Base-by-base conservation (phyloP, 2,113 vertebrate species). In the Cacatua alba region DNA sequence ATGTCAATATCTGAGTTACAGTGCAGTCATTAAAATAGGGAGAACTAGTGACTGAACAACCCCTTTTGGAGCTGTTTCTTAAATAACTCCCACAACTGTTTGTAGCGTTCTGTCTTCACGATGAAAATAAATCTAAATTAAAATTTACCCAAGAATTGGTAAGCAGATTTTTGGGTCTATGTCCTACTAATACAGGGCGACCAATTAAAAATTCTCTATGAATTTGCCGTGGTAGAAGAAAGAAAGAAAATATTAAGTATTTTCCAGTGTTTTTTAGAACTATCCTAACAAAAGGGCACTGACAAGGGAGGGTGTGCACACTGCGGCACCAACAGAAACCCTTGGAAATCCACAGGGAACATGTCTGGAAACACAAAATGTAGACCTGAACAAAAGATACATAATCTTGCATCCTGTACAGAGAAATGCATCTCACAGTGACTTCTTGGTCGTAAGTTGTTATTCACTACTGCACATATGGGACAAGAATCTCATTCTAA, bases 401-500 rank as follows among this genome's bases (percentile, higher is more conserved):
- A 9, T 15, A 46, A 48, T 28, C 20, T 76, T 82, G 65, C 17
- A 46, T 20, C 25, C 39, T 26, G 13, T 7, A 51, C 33, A 83
- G n/a, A 88, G 33, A 93, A 86, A 94, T 46, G 7, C 41, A 85
- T 67, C 86, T 91, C 52, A n/a, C 0, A 28, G 43, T 28, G 31
- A 72, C 39, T 92, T 90, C 69, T 65, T 60, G 62, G 31, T 46
- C 57, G n/a, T 35, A 86, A 76, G 75, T 29, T 94, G 41, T 94
- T 95, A 80, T 94, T 89, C 65, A 63, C 59, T 82, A 33, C 59
- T 67, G 59, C 13, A 26, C 43, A 65, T 76, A 63, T 0, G 3
- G 74, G 81, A 82, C 63, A 90, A 82, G 74, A 84, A 78, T 76
- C 76, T 92, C 76, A 68, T 88, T 88, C 87, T 88, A 74, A 92